A percentile compares a stretch with the other conserved stretches of the same genome.
Conservation (phyloP, 2,797 vertebrate species). For the Momotus momota region DNA sequence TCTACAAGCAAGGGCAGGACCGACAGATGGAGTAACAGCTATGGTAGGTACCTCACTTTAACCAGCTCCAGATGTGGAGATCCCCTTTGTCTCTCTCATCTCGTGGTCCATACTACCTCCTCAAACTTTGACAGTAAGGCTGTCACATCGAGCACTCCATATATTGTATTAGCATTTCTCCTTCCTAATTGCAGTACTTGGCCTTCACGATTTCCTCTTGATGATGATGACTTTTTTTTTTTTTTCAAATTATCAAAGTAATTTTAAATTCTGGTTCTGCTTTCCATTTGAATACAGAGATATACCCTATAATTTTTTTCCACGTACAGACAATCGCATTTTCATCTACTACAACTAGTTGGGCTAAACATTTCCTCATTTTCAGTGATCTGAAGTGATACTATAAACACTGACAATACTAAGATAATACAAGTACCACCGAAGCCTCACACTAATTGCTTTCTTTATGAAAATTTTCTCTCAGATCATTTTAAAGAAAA, state of each 20-base stretch:
- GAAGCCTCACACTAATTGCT: background rate
- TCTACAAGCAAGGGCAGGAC: background rate
- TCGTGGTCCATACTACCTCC: background rate
- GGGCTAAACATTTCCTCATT: background rate
- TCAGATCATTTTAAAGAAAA: background rate
- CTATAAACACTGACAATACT: background rate
- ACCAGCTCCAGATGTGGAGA: background rate
- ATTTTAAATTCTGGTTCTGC: background rate
- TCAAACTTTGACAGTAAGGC: rapidly evolving
- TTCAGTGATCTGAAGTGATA: background rate
- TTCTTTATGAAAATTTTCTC: background rate
- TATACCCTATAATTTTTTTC: background rate
- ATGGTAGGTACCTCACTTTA: background rate
- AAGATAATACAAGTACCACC: background rate
- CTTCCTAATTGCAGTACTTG: background rate
- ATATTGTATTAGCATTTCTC: background rate
- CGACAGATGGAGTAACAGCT: background rate
- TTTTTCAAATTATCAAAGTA: background rate
- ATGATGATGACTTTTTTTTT: background rate
- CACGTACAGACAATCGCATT: background rate
- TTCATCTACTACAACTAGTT: background rate
- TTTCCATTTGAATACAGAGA: background rate
- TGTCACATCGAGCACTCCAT: rapidly evolving
- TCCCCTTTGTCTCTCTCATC: background rate
- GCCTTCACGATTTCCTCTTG: background rate